These are phyloP conservation scores for Agonopterix alstromeriana DNA, from an alignment of 2,888 invertebrate species.

Conservation along the genomic window DNA sequence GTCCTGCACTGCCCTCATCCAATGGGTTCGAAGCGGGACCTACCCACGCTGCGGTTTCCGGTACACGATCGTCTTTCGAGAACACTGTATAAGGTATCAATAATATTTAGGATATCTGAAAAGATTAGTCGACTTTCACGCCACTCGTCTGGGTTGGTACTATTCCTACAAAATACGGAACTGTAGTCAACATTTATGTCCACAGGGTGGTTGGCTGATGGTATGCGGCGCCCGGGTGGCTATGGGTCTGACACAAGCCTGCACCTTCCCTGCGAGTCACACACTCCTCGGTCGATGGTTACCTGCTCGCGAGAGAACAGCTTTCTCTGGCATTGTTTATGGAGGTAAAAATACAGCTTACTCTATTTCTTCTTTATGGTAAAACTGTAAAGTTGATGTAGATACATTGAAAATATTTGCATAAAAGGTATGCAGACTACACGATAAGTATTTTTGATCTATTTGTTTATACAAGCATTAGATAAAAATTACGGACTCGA, in stretches of 20 bases:
- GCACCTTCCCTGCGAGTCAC: constrained; percentile 79
- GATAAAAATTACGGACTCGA: too few relatives aligned
- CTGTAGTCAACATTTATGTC: background rate
- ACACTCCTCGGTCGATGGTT: constrained; percentile 81
- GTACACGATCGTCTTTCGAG: too few relatives aligned
- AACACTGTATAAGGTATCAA: too few relatives aligned
- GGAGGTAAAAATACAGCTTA: constrained; percentile 53
- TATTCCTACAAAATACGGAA: too few relatives aligned
- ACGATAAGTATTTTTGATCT: background rate
- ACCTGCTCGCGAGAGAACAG: constrained; percentile 78
- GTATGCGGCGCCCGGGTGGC: constrained; percentile 79
- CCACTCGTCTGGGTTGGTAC: background rate
- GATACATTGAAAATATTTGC: too few relatives aligned
- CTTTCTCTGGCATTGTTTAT: constrained; percentile 57
- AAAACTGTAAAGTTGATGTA: too few relatives aligned
- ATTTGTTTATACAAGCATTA: background rate
- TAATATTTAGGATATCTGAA: too few relatives aligned
- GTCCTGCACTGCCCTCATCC: too few relatives aligned
- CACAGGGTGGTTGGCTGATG: constrained; percentile 70
- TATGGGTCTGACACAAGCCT: constrained; percentile 83
- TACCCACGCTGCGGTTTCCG: too few relatives aligned
- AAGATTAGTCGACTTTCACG: too few relatives aligned
- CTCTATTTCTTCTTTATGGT: too few relatives aligned
- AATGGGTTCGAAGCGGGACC: too few relatives aligned
- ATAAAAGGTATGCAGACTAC: background rate